These are phyloP conservation scores for Heliocidaris erythrogramma DNA, from an alignment of 35 echinoderm and acorn worm species.

Conservation along the genomic window DNA sequence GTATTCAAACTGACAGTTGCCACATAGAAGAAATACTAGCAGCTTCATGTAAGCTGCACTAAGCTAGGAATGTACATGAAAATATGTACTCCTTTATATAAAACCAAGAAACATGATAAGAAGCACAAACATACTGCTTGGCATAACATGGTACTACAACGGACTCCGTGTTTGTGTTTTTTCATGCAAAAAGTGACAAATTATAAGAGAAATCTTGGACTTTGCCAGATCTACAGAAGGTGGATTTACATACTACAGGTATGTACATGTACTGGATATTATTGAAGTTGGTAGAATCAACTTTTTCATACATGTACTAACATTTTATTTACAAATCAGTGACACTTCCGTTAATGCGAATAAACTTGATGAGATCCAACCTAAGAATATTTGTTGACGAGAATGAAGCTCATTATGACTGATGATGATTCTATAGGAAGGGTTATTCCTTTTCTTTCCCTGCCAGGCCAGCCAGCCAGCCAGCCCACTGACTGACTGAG, in stretches of 20 bases:
- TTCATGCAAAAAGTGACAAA: too few species aligned
- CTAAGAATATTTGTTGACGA: background rate
- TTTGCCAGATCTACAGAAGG: too few species aligned
- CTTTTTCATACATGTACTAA: too few species aligned
- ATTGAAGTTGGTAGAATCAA: too few species aligned
- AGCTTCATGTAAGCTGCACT: background rate
- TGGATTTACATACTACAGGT: too few species aligned
- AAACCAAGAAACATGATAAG: too few species aligned
- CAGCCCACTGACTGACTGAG: background rate
- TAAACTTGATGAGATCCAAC: background rate
- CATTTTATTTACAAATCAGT: background rate
- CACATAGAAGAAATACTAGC: background rate
- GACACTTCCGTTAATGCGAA: background rate
- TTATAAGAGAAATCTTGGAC: too few species aligned
- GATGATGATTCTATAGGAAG: background rate
- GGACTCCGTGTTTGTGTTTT: too few species aligned
- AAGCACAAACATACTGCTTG: too few species aligned
- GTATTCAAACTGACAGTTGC: background rate
- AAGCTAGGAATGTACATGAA: background rate
- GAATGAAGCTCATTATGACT: background rate
- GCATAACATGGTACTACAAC: too few species aligned
- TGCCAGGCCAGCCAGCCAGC: background rate
- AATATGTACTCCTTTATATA: background rate
- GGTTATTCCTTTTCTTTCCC: background rate
- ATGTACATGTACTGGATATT: too few species aligned